These are phyloP conservation scores for Narcine bancroftii DNA, from an alignment of 2,113 vertebrate species.

Conservation along the genomic window DNA sequence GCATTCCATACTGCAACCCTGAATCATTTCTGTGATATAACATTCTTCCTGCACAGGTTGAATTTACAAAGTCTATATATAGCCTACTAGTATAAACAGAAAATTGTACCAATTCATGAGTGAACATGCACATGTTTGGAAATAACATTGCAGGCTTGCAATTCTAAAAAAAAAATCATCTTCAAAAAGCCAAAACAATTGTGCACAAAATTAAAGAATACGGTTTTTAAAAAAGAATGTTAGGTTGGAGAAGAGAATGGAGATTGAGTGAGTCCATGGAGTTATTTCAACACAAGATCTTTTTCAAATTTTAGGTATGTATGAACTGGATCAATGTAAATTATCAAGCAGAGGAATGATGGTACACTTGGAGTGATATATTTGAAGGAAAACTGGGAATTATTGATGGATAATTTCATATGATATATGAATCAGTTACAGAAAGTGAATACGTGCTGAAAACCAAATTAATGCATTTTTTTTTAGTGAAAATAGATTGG, in stretches of 20 bases:
- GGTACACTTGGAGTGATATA: too few species aligned
- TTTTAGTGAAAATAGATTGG: background rate
- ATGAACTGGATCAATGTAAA: too few species aligned
- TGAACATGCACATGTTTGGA: background rate
- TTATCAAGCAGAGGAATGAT: too few species aligned
- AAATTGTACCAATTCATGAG: background rate
- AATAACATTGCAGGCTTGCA: too few species aligned
- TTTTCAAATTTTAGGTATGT: too few species aligned
- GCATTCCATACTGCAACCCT: too few species aligned
- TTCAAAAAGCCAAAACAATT: background rate
- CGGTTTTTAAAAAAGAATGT: background rate
- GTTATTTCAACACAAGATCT: too few species aligned
- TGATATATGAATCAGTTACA: too few species aligned
- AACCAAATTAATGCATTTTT: background rate
- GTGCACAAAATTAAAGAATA: background rate
- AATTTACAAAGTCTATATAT: background rate
- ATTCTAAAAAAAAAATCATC: background rate
- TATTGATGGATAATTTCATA: too few species aligned
- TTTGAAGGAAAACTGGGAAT: too few species aligned
- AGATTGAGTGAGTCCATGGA: too few species aligned
- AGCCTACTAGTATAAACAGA: background rate
- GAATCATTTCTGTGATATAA: background rate
- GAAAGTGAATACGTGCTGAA: too few species aligned
- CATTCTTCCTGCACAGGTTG: background rate
- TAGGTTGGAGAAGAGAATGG: background rate